A percentile compares a stretch with the other conserved stretches of the same genome.
These are phyloP conservation scores for Xenopus laevis DNA, from an alignment of 2,113 vertebrate genomes.

Conservation along the genomic window DNA sequence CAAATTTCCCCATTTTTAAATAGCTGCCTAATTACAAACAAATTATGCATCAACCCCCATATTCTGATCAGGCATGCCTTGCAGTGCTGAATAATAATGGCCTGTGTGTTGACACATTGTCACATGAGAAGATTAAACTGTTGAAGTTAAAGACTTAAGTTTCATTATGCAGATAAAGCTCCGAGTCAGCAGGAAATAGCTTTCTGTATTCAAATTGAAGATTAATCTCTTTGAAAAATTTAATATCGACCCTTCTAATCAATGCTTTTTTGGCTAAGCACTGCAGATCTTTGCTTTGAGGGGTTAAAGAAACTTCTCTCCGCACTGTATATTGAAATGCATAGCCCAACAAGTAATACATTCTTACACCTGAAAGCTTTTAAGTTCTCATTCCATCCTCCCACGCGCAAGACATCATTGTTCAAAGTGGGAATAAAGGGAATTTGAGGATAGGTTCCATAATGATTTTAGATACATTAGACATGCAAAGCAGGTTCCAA, in stretches of 20 bases:
- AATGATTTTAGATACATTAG: too few species aligned
- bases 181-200: background rate
- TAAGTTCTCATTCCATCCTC: constrained; percentile 19
- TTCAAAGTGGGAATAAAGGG: constrained; percentile 8
- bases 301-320: background rate
- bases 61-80: too few species aligned
- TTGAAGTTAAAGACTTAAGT: too few species aligned
- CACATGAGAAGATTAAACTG: too few species aligned
- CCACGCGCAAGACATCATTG: constrained; percentile 3
- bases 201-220: background rate
- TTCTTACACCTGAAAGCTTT: constrained; percentile 27
- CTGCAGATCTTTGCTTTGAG: constrained; percentile 5
- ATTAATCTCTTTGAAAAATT: constrained; percentile 4
- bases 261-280: background rate
- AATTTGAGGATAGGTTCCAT: constrained; percentile 3
- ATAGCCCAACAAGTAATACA: constrained; percentile 1
- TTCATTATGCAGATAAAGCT: too few species aligned
- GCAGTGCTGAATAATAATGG: too few species aligned
- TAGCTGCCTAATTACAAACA: too few species aligned
- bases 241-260: background rate
- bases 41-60: too few species aligned
- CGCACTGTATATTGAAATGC: background rate
- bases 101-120: too few species aligned
- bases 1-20: too few species aligned
- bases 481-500: background rate